Base-by-base conservation (phyloP, 2,113 vertebrate genomes). In the Stigmatopora argus region DNA sequence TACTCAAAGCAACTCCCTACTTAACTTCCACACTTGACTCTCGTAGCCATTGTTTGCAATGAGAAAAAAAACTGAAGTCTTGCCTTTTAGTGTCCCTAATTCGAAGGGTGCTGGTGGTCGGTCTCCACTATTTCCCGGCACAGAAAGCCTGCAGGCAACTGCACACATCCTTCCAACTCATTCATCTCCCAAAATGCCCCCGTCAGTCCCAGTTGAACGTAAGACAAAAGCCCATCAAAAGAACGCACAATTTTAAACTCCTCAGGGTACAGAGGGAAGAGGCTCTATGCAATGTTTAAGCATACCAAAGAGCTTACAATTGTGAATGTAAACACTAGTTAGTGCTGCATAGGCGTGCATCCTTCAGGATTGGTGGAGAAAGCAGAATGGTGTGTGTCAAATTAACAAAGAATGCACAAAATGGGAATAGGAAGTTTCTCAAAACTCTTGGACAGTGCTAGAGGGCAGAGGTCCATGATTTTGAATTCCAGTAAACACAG, bases 401-500 rank as follows among this genome's bases (percentile, higher is more conserved):
- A 69, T 71, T 71, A 26, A 58, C 26, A 71, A 85, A 70, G 74
- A 84, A 81, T 76, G 70, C 58, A 74, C 71, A 71, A 85, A 71
- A 72, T 65, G 64, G 77, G 67, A 84, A 75, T 75, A 65, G 56
- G 19, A 79, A 61, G 66, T 65, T 78, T 65, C 59, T 73, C 60
- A 58, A 69, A 78, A 67, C 35, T 31, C 52, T 77, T 75, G 73
- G 78, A 81, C 58, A 71, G 23, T 21, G 52, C 64, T 60, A 26
- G 53, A 71, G 64, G 65, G 74, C 63, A 81, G 47, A 49, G 41
- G 77, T 81, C 67, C 62, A 70, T 64, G 63, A 75, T 68, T 75
- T 53, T 75, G 53, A 76, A 87, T 76, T 83, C 78, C 74, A 74
- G 74, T 77, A 82, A 84, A 84, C 76, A 83, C 68, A 73, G 78